phyloP scores from a whole-genome alignment of 1,140 invertebrate genomes.

The Trinorchestia longiramus region DNA sequence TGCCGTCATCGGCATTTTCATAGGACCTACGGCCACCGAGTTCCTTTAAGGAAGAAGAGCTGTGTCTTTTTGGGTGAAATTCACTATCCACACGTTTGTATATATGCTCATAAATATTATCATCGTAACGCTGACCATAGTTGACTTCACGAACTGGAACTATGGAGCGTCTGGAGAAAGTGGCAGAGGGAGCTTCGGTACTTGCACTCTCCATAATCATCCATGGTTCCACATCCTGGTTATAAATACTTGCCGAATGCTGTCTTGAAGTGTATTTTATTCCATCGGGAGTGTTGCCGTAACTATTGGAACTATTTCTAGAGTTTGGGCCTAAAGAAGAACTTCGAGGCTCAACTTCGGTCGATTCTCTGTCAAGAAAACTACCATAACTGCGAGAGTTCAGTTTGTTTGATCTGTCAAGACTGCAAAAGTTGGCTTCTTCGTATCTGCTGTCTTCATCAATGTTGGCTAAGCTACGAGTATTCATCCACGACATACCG shows the following conservation, averaged over 20 bases:
- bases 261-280: not conserved
- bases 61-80: not conserved
- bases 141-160: not conserved
- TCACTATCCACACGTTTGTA: not conserved
- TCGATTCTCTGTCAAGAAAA: not conserved
- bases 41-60: not conserved
- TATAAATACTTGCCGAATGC: not conserved
- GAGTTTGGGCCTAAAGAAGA: not conserved
- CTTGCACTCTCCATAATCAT: not conserved
- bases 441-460: not conserved
- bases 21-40: not conserved
- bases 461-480: conserved; percentile 13
- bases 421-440: not conserved
- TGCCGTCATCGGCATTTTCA: not conserved
- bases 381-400: conserved; percentile 23
- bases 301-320: conserved; percentile 17
- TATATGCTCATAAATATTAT: not conserved
- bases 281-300: not conserved
- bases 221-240: not conserved
- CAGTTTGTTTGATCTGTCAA: not conserved
- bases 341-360: not conserved
- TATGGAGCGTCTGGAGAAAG: not conserved
- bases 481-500: conserved; percentile 19
- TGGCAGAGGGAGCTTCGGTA: not conserved
- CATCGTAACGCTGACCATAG: not conserved